Conservation (phyloP, 2,888 invertebrate species). For the Notodromas monacha region DNA sequence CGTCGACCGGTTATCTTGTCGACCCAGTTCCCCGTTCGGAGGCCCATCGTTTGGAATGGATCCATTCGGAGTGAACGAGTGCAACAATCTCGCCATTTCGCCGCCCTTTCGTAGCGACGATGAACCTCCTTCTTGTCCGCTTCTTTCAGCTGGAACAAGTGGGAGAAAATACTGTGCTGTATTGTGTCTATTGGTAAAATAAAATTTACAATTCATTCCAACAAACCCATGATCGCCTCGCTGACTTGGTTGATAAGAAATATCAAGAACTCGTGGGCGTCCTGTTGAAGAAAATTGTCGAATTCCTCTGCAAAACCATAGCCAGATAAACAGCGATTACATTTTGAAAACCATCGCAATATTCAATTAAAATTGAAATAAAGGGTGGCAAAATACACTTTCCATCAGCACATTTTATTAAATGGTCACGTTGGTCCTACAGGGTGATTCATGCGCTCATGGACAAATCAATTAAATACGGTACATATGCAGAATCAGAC, state of each 20-base stretch:
- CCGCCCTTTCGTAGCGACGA: neutral
- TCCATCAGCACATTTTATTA: neutral
- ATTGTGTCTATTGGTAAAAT: no score
- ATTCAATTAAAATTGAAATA: neutral
- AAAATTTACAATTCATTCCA: no score
- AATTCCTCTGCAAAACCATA: constrained; percentile 41
- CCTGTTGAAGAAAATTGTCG: constrained; percentile 99
- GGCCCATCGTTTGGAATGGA: no score
- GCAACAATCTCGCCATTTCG: neutral
- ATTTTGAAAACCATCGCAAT: no score
- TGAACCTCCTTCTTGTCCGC: neutral
- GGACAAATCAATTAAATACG: neutral
- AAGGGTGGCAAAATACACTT: neutral
- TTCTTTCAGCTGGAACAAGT: constrained; percentile 1
- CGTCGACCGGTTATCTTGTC: constrained; percentile 42
- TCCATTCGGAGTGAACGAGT: no score
- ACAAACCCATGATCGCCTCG: constrained; percentile 75
- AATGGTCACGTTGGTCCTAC: no score
- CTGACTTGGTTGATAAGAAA: constrained; percentile 94
- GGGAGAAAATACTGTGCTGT: no score
- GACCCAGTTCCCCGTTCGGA: neutral
- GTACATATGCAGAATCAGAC: neutral
- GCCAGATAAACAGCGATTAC: neutral
- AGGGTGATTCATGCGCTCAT: no score
- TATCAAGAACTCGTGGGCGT: constrained; percentile 98